Evolutionary conservation across 2,113 vertebrate species (phyloP).

Genomic region (Daboia siamensis): DNA sequence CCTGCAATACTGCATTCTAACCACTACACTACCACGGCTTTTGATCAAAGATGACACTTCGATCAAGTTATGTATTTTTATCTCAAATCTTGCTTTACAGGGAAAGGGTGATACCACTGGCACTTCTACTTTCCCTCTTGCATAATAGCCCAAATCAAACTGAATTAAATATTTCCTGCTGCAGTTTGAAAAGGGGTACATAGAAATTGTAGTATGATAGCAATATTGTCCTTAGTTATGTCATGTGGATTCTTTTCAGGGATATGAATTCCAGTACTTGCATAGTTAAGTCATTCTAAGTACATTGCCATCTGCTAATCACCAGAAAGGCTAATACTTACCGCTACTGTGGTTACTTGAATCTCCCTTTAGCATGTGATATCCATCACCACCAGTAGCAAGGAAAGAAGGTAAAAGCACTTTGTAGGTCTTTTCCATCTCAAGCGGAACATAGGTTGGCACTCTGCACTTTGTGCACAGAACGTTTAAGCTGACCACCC

Average conservation of each 20-base stretch:
- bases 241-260: not conserved
- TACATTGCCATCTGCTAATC: not conserved
- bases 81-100: not conserved
- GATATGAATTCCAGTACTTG: not conserved
- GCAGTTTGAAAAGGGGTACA: not conserved
- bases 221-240: not conserved
- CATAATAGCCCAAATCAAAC: not conserved
- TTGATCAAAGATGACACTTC: not conserved
- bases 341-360: constrained; percentile 81
- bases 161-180: not conserved
- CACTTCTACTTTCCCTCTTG: not conserved
- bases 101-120: not conserved
- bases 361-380: constrained; percentile 76
- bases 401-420: constrained; percentile 80
- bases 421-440: constrained; percentile 71
- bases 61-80: not conserved
- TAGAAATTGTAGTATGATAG: not conserved
- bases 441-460: constrained; percentile 76
- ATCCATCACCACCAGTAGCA: constrained; percentile 83
- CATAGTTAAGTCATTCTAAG: not conserved
- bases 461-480: constrained; percentile 85
- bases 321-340: constrained; percentile 56
- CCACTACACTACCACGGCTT: not conserved
- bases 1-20: not conserved
- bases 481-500: constrained; percentile 71